A percentile compares a stretch with the other conserved stretches of the same genome.
Evolutionary conservation across 2,797 vertebrate species (phyloP).

Genomic region (Enteromius viviparus): DNA sequence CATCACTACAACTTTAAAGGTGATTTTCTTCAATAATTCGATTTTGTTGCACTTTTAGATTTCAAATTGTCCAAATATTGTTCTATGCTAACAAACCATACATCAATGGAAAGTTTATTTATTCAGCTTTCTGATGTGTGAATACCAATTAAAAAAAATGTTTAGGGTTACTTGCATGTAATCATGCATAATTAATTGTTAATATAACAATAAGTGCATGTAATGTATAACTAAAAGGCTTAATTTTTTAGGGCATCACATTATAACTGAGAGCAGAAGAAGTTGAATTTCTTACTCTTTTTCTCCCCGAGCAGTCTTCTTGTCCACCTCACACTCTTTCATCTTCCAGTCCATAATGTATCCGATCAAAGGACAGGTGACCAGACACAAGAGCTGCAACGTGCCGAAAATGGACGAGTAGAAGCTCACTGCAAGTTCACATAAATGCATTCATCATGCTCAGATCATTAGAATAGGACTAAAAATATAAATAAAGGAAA

Average conservation of each 20-base stretch:
- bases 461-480: not conserved
- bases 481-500: too few species aligned
- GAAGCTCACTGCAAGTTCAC: conserved; percentile 62
- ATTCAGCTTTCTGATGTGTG: too few species aligned
- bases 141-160: too few species aligned
- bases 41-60: too few species aligned
- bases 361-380: conserved; percentile 87
- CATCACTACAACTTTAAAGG: too few species aligned
- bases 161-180: not conserved
- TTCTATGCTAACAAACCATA: too few species aligned
- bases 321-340: conserved; percentile 74
- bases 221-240: not conserved
- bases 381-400: conserved; percentile 85
- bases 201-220: not conserved
- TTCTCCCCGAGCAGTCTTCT: not conserved
- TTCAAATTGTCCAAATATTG: too few species aligned
- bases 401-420: conserved; percentile 86
- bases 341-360: conserved; percentile 92
- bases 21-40: too few species aligned
- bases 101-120: too few species aligned
- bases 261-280: not conserved
- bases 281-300: conserved; percentile 26
- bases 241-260: not conserved
- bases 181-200: conserved; percentile 44
- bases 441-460: not conserved